A percentile compares a stretch with the other conserved stretches of the same genome.
Evolutionary conservation across 2,888 invertebrate species (phyloP).

Genomic region (Troides helena): DNA sequence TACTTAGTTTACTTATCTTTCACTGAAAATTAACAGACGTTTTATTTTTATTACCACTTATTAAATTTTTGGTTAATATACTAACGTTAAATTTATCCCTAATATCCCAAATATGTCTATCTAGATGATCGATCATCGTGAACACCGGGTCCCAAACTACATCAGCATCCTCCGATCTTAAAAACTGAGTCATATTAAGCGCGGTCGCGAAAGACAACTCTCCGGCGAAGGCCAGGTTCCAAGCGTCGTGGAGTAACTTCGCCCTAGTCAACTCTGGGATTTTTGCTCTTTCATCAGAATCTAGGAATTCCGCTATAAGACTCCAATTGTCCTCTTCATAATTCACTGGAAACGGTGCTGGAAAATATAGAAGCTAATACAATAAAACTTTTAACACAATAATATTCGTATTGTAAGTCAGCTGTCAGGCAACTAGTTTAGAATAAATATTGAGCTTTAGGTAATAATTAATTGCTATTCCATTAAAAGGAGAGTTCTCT

Average conservation of each 20-base stretch:
- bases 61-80: background rate
- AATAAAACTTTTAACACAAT: background rate
- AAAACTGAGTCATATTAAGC: slow-evolving; percentile 88
- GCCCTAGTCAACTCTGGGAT: slow-evolving; percentile 88
- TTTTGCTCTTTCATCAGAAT: slow-evolving; percentile 69
- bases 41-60: too few relatives aligned
- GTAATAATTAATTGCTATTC: too few relatives aligned
- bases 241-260: slow-evolving; percentile 87
- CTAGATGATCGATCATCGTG: slow-evolving; percentile 90
- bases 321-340: slow-evolving; percentile 90
- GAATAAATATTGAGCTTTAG: too few relatives aligned
- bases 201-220: slow-evolving; percentile 87
- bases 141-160: slow-evolving; percentile 91
- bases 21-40: too few relatives aligned
- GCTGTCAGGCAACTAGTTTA: too few relatives aligned
- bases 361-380: slow-evolving; percentile 22
- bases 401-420: background rate
- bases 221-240: slow-evolving; percentile 89
- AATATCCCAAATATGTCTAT: slow-evolving; percentile 84
- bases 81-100: slow-evolving; percentile 86
- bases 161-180: slow-evolving; percentile 86
- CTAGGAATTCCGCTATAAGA: slow-evolving; percentile 83
- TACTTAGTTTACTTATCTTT: too few relatives aligned
- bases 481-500: too few relatives aligned
- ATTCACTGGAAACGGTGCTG: slow-evolving; percentile 90